Conservation (phyloP, 2,113 vertebrate genomes). For the Mohoua ochrocephala region DNA sequence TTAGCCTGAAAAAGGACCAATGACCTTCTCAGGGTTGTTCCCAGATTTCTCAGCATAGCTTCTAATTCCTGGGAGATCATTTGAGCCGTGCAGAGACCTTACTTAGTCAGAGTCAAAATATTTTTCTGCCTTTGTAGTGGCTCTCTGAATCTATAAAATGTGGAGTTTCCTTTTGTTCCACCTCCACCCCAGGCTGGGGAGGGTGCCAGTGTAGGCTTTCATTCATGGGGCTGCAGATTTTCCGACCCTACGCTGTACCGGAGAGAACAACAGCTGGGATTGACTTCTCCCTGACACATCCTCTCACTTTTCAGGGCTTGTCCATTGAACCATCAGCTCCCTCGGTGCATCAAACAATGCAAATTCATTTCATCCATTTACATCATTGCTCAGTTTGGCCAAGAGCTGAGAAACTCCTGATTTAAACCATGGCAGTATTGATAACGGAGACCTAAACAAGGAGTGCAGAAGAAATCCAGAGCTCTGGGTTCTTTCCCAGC, state of each 20-base stretch:
- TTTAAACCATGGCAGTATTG: neutral
- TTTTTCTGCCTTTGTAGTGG: constrained; percentile 52
- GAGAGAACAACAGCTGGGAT: neutral
- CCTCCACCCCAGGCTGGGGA: neutral
- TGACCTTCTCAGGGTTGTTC: constrained; percentile 5
- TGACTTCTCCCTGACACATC: neutral
- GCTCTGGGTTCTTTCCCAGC: neutral
- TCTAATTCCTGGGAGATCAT: constrained; percentile 34
- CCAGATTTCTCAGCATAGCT: constrained; percentile 14
- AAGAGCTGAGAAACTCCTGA: neutral
- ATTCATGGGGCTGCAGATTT: constrained; percentile 40
- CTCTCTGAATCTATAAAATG: neutral
- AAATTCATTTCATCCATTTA: neutral
- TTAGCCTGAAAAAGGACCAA: neutral
- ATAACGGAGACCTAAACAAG: neutral
- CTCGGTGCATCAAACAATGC: neutral
- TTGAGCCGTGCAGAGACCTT: neutral
- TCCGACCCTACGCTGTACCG: neutral
- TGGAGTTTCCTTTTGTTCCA: constrained; percentile 53
- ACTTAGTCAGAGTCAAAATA: constrained; percentile 55
- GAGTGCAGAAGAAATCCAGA: neutral
- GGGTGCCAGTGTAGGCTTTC: neutral
- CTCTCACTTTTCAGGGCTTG: neutral
- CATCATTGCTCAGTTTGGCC: neutral
- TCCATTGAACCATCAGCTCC: neutral